These are phyloP conservation scores for Hepsetus odoe DNA, from an alignment of 2,113 vertebrate species.

Conservation along the genomic window DNA sequence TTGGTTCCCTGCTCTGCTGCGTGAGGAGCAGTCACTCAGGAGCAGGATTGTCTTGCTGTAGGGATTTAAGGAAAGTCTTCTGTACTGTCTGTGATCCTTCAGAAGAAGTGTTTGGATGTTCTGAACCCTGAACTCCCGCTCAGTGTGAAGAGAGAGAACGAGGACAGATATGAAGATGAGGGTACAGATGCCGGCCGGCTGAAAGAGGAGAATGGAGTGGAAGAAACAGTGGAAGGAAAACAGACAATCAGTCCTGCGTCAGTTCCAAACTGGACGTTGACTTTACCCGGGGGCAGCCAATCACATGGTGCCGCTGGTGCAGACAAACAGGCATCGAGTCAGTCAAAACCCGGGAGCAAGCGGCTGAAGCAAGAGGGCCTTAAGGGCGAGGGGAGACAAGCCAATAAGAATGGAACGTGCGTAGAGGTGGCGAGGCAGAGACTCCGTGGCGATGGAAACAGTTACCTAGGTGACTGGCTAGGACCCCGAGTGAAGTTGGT, in stretches of 20 bases:
- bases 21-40: not conserved
- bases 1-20: no score
- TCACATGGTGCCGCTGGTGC: conserved; percentile 74
- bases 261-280: conserved; percentile 70
- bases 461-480: conserved; percentile 80
- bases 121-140: conserved; percentile 78
- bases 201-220: conserved; percentile 30
- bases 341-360: conserved; percentile 84
- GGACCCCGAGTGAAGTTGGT: conserved; percentile 82
- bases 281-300: conserved; percentile 82
- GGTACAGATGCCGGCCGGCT: no score
- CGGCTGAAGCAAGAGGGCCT: conserved; percentile 87
- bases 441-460: conserved; percentile 72
- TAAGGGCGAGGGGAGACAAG: conserved; percentile 85
- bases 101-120: conserved; percentile 82
- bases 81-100: conserved; percentile 36
- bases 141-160: conserved; percentile 87
- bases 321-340: conserved; percentile 81
- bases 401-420: conserved; percentile 83
- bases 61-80: not conserved
- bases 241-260: conserved; percentile 54
- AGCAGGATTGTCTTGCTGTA: not conserved
- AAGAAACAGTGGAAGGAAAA: no score
- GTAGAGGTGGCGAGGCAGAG: conserved; percentile 84
- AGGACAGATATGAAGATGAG: conserved; percentile 66